Conservation (phyloP, 2,797 vertebrate genomes). For the Coracias cyanogaster region DNA sequence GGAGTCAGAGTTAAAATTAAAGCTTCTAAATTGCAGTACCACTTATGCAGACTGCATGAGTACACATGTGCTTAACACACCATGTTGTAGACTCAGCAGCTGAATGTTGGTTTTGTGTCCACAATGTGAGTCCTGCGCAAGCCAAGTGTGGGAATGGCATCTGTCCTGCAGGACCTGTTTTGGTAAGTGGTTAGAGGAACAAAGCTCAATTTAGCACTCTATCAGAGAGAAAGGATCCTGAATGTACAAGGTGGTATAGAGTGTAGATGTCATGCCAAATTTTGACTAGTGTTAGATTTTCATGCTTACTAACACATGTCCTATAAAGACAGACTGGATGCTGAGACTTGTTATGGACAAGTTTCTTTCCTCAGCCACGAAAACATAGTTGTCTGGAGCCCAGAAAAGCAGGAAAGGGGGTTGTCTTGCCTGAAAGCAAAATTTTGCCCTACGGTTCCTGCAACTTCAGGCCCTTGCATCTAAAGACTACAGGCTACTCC, state of each 20-base stretch:
- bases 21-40: background rate
- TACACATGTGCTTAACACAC: background rate
- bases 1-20: background rate
- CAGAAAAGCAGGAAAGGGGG: background rate
- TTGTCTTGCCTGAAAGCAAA: background rate
- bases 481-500: background rate
- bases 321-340: background rate
- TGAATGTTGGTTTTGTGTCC: background rate
- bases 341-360: background rate
- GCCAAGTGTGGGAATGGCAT: background rate
- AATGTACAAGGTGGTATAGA: background rate
- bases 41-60: background rate
- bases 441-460: background rate
- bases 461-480: background rate
- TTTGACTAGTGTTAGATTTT: background rate
- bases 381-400: background rate
- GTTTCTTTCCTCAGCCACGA: background rate
- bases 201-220: background rate
- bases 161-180: background rate
- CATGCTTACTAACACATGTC: accelerated
- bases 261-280: background rate
- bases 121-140: background rate
- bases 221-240: background rate
- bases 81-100: background rate
- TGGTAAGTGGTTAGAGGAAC: background rate